These are phyloP conservation scores for Neogobius melanostomus DNA, from an alignment of 2,113 vertebrate species.

Conservation along the genomic window DNA sequence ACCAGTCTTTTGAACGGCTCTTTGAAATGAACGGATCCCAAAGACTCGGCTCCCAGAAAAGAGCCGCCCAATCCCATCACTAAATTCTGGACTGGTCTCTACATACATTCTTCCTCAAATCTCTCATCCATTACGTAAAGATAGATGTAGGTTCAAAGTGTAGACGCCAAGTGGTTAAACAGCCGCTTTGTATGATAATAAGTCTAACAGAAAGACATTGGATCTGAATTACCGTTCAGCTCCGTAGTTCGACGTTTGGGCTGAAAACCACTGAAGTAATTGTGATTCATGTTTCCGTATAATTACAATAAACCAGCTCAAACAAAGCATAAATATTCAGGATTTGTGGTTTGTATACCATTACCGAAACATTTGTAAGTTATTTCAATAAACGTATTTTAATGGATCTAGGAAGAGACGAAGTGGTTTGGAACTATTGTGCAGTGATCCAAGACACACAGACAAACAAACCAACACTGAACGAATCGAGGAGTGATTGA, in stretches of 20 bases:
- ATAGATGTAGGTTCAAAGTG: too few species aligned
- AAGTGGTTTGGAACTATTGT: constrained; percentile 13
- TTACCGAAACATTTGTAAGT: background rate
- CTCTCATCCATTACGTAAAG: too few species aligned
- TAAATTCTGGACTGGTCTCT: too few species aligned
- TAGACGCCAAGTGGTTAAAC: too few species aligned
- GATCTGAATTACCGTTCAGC: too few species aligned
- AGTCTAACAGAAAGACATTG: too few species aligned
- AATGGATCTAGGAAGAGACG: background rate
- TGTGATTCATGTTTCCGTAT: background rate
- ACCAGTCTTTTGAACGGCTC: too few species aligned
- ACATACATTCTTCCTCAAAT: too few species aligned
- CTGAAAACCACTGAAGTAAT: background rate
- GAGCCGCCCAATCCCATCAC: too few species aligned
- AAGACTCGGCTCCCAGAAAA: too few species aligned
- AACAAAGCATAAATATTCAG: background rate
- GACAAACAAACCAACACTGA: constrained; percentile 1
- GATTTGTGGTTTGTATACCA: background rate
- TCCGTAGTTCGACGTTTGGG: background rate
- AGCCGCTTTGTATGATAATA: too few species aligned
- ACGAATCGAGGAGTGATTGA: constrained; percentile 14
- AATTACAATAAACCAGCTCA: background rate
- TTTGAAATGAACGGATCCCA: too few species aligned
- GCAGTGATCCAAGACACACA: constrained; percentile 6
- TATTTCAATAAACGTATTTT: background rate